A percentile compares a stretch with the other conserved stretches of the same genome.
Conservation (phyloP, 1,140 invertebrate species). For the Wasmannia auropunctata region DNA sequence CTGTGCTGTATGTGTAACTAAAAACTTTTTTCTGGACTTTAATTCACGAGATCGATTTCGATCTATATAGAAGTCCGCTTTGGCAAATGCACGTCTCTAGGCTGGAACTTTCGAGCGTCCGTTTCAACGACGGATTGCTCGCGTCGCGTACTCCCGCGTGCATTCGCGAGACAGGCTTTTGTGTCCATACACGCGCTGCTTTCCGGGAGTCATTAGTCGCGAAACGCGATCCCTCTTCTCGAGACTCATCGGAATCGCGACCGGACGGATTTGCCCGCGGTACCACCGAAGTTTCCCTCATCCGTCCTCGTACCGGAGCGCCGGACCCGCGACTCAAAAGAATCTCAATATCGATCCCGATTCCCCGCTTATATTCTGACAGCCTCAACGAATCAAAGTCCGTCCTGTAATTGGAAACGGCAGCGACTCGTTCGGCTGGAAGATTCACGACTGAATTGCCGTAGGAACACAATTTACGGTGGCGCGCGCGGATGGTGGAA, state of each 20-base stretch:
- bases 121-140: background rate
- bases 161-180: background rate
- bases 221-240: background rate
- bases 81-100: background rate
- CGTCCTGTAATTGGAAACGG: constrained; percentile 72
- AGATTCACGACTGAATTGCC: constrained; percentile 72
- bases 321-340: constrained; percentile 52
- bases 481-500: constrained; percentile 2
- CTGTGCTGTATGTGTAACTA: background rate
- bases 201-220: constrained; percentile 12
- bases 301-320: background rate
- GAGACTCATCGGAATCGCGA: constrained; percentile 23
- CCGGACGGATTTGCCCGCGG: background rate
- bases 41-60: constrained; percentile 1
- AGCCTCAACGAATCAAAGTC: constrained; percentile 68
- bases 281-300: background rate
- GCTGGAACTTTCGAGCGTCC: background rate
- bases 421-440: constrained; percentile 59
- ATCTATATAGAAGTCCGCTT: background rate
- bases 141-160: background rate
- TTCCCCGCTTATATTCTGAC: constrained; percentile 52
- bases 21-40: constrained; percentile 15
- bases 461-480: constrained; percentile 70
- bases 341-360: constrained; percentile 67
- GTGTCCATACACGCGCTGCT: background rate